phyloP scores from a whole-genome alignment of 2,113 vertebrate genomes.

The Rynchops niger region DNA sequence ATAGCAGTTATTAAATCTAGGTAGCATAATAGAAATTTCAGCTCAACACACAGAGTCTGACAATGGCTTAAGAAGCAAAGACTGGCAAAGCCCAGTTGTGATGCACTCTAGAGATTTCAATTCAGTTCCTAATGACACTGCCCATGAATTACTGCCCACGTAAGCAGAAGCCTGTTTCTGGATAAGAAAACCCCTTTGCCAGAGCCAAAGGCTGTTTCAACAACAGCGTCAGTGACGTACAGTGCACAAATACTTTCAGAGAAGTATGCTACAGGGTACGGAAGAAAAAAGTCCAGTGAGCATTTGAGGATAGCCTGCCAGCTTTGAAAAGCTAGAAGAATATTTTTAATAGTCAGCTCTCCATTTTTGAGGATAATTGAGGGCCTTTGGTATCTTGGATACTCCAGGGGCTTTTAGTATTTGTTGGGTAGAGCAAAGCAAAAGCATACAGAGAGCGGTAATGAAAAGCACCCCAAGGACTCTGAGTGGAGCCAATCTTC shows the following conservation, averaged over 20 bases:
- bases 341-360: neutral
- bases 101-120: constrained; percentile 56
- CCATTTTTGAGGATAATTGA: neutral
- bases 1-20: constrained; percentile 72
- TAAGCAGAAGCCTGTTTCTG: neutral
- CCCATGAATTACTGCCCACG: constrained; percentile 24
- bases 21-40: constrained; percentile 61
- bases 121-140: neutral
- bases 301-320: neutral
- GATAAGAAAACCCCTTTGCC: neutral
- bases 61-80: neutral
- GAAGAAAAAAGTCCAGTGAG: neutral
- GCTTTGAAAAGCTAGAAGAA: neutral
- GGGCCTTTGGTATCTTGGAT: neutral
- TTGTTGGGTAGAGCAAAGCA: neutral
- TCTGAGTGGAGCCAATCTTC: neutral
- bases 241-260: neutral
- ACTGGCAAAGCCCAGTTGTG: neutral
- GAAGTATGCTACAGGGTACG: neutral
- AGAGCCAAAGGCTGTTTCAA: neutral
- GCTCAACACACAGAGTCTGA: neutral
- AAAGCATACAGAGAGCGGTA: neutral
- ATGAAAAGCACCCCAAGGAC: neutral
- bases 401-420: neutral
- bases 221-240: neutral